Base-by-base conservation (phyloP, 2,888 invertebrate genomes). In the Ophion ellenae region DNA sequence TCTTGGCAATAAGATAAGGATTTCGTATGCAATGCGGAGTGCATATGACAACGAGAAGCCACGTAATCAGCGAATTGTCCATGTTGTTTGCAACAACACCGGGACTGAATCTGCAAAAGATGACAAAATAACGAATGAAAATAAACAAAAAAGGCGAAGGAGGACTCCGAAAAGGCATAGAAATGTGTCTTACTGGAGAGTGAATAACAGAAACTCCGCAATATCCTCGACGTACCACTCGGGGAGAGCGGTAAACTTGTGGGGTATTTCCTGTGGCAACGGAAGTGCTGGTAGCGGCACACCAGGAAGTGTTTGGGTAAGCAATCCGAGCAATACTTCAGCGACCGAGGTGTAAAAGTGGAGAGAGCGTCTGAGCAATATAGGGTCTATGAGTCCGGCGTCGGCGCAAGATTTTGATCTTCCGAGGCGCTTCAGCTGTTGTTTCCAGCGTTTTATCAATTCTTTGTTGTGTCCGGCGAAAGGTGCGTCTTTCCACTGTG, bases 211-310 rank as follows among this genome's bases (percentile, higher is more conserved):
- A 94, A 99, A 98, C 94, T 99, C 99, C 14, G 99, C 98, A 90
- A 99, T 97, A 93, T 99, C 99, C 94, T 99, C 99, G 89, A 99
- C 96, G 94, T 98, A 98, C 97, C 99, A 99, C 95, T 99, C 99
- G 63, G 99, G 99, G 92, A 98, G 95, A 90, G 99, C 98, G 78
- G 97, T 96, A 95, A 99, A 99, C 90, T 97, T 95, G 89, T 96
- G 95, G 20, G 97, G 96, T 73, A 96, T 95, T 89, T 96, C 96
- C 59, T 95, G 95, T 69, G 96, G 95, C 70, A 95, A 93, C 20
- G 96, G 96, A 85, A 96, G 93, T 90, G 94, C 94, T 2, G 95
- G 94, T 88, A 94, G 93, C 71, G 94, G 94, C 36, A 92, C 94
- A 40, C 95, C 94, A 61, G 94, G 94, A 63, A 95, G 94, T 1